A percentile compares a stretch with the other conserved stretches of the same genome.
Conservation (phyloP, 2,888 invertebrate species). For the Microplitis deprimator region DNA sequence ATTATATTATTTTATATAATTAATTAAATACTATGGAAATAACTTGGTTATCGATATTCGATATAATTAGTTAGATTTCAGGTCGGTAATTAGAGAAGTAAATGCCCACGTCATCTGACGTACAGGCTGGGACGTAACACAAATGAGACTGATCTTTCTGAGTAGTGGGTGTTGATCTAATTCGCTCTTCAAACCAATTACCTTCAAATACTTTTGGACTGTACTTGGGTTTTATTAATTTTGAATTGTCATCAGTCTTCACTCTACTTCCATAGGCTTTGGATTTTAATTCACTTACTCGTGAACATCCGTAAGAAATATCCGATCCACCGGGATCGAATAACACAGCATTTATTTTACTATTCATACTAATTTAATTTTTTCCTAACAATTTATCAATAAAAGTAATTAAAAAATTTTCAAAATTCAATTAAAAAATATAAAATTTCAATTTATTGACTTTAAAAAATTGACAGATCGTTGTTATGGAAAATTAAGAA, state of each 20-base stretch:
- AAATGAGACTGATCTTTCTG: conserved; percentile 39
- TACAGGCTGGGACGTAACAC: too few species aligned
- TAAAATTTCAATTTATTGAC: too few species aligned
- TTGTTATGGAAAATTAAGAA: background rate
- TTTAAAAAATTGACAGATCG: background rate
- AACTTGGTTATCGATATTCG: too few species aligned
- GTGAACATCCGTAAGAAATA: background rate
- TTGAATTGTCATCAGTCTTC: conserved; percentile 33
- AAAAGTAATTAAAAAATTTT: background rate
- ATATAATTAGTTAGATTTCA: too few species aligned
- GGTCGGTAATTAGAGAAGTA: too few species aligned
- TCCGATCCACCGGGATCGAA: conserved; percentile 30
- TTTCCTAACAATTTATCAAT: background rate
- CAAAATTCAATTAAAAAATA: too few species aligned
- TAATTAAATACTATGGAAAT: too few species aligned
- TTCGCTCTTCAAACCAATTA: conserved; percentile 57
- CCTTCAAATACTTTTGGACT: conserved; percentile 54
- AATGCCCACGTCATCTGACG: too few species aligned
- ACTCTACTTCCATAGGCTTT: conserved; percentile 21
- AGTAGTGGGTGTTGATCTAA: conserved; percentile 19
- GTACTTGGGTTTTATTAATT: conserved; percentile 49
- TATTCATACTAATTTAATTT: conserved; percentile 10
- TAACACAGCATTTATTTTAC: conserved; percentile 28
- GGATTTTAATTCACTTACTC: conserved; percentile 29
- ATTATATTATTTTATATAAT: too few species aligned